Evolutionary conservation across 2,797 vertebrate species (phyloP).

Genomic region (Monodelphis domestica): DNA sequence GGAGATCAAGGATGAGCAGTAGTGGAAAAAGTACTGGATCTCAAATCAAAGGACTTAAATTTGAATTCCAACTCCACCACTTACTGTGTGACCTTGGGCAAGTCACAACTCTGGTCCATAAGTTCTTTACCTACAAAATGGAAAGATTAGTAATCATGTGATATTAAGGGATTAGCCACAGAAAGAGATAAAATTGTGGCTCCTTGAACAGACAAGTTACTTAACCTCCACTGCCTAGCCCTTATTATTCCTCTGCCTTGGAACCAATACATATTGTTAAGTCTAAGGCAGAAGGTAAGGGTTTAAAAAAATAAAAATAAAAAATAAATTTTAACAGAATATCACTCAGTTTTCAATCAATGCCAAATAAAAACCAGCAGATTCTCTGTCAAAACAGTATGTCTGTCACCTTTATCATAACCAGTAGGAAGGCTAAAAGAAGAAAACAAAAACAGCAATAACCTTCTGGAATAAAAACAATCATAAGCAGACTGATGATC

Average conservation of each 20-base stretch:
- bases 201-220: too few relatives aligned
- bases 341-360: slow-evolving; percentile 68
- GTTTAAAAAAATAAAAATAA: too few relatives aligned
- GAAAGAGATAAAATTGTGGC: neutral
- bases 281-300: too few relatives aligned
- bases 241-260: too few relatives aligned
- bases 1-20: neutral
- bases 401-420: slow-evolving; percentile 65
- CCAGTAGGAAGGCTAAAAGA: slow-evolving; percentile 64
- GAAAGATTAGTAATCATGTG: neutral
- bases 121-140: neutral
- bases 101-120: neutral
- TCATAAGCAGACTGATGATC: slow-evolving; percentile 29
- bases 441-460: slow-evolving; percentile 61
- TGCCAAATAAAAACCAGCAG: slow-evolving; percentile 69
- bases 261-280: too few relatives aligned
- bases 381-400: slow-evolving; percentile 60
- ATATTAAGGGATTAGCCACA: neutral
- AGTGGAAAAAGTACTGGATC: neutral
- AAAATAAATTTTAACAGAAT: too few relatives aligned
- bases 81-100: neutral
- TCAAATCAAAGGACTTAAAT: neutral
- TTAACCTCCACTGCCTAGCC: too few relatives aligned
- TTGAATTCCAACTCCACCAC: neutral
- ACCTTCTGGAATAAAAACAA: slow-evolving; percentile 1